These are phyloP conservation scores for Drosophila albomicans DNA, from an alignment of 1,140 invertebrate species.

Conservation along the genomic window DNA sequence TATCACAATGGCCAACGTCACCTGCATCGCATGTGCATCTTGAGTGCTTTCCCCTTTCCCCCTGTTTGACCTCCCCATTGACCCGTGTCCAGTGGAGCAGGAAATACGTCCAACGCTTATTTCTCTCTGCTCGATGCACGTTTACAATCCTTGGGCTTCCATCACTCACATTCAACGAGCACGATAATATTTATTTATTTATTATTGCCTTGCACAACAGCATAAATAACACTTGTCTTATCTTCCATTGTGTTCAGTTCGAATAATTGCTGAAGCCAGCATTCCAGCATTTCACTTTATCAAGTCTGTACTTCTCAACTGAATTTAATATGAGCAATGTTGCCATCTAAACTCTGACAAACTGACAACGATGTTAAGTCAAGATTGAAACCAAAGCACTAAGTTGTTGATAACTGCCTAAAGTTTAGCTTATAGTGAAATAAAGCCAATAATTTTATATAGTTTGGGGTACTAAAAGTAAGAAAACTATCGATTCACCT, in stretches of 20 bases:
- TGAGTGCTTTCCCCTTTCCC: background rate
- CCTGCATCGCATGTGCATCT: slow-evolving; percentile 11
- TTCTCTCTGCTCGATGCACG: slow-evolving; percentile 35
- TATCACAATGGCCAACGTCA: slow-evolving; percentile 33
- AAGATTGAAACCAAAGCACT: too few species aligned
- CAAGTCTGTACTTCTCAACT: background rate
- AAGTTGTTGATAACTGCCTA: too few species aligned
- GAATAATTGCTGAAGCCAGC: background rate
- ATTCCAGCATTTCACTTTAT: background rate
- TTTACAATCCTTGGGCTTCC: slow-evolving; percentile 27
- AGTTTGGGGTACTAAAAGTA: too few species aligned
- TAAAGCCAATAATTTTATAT: too few species aligned
- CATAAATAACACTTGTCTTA: slow-evolving; percentile 1
- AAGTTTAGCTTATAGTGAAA: too few species aligned
- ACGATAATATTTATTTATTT: slow-evolving; percentile 43
- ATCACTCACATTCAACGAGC: slow-evolving; percentile 15
- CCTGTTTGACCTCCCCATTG: slow-evolving; percentile 18
- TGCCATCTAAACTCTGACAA: background rate
- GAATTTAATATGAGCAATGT: background rate
- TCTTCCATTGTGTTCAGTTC: background rate
- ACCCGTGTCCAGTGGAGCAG: slow-evolving; percentile 15
- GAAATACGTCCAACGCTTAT: slow-evolving; percentile 68
- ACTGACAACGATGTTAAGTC: too few species aligned
- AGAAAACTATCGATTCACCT: too few species aligned
- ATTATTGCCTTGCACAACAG: slow-evolving; percentile 19